Conservation (phyloP, 2,888 invertebrate species). For the Tuberolachnus salignus region DNA sequence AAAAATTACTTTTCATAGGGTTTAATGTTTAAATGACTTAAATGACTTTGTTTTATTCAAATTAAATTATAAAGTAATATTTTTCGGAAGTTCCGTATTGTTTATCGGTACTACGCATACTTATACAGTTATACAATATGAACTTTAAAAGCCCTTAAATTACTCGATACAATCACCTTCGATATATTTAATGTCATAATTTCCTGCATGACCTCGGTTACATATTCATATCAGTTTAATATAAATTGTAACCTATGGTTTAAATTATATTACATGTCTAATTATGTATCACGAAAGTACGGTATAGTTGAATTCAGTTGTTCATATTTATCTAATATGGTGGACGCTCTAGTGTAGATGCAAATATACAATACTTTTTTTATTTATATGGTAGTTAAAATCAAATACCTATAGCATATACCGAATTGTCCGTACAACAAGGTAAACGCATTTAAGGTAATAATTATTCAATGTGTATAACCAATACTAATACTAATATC, state of each 20-base stretch:
- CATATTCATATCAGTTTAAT: conserved; percentile 27
- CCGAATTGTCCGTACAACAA: too few relatives aligned
- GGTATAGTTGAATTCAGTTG: not conserved
- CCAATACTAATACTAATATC: too few relatives aligned
- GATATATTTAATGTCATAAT: conserved; percentile 35
- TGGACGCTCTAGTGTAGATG: not conserved
- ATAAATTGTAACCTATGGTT: not conserved
- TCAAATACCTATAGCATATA: too few relatives aligned
- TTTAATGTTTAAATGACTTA: conserved; percentile 11
- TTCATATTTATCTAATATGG: not conserved
- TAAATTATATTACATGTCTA: not conserved
- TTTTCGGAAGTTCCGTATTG: not conserved
- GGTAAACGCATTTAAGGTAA: too few relatives aligned
- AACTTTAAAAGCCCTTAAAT: not conserved
- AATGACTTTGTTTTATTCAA: not conserved
- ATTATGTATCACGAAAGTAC: too few relatives aligned
- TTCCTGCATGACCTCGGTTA: conserved; percentile 47
- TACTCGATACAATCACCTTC: not conserved
- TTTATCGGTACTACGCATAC: not conserved
- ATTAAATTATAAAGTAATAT: not conserved
- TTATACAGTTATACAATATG: not conserved
- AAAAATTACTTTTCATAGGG: not conserved
- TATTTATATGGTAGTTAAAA: too few relatives aligned
- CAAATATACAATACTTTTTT: too few relatives aligned
- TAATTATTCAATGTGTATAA: too few relatives aligned